Conservation (phyloP, 30 jellyfish, hydroid and myxozoan genomes). For the Pseudorhiza aurosa region DNA sequence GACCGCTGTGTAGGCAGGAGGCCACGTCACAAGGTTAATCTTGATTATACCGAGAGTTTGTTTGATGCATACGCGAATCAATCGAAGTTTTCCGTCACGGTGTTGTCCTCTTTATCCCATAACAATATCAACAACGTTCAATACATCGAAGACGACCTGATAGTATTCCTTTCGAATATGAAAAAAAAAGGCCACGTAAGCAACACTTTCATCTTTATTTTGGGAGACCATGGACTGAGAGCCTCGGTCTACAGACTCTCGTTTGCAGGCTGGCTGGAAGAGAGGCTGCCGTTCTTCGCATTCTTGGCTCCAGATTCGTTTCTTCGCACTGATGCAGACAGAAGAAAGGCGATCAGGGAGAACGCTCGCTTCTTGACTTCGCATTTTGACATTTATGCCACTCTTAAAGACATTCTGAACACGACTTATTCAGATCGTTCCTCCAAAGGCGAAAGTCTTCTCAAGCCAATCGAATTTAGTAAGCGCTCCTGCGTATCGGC, state of each 20-base stretch:
- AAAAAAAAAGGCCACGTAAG: conserved; percentile 28
- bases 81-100: conserved; percentile 50
- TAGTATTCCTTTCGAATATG: conserved; percentile 17
- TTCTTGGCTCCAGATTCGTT: conserved; percentile 48
- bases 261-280: conserved; percentile 77
- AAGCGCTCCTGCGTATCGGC: conserved; percentile 72
- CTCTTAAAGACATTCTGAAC: conserved; percentile 32
- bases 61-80: conserved; percentile 25
- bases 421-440: background rate
- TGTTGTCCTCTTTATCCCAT: conserved; percentile 55
- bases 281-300: conserved; percentile 81
- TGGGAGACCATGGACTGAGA: conserved; percentile 83
- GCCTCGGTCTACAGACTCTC: conserved; percentile 59
- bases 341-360: background rate
- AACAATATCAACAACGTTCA: conserved; percentile 42
- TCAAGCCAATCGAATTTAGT: conserved; percentile 21
- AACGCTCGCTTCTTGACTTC: conserved; percentile 61
- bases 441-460: conserved; percentile 53
- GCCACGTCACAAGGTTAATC: conserved; percentile 40
- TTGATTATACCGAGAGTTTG: conserved; percentile 51
- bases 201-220: conserved; percentile 49
- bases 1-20: conserved; percentile 44
- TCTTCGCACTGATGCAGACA: background rate
- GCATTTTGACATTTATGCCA: conserved; percentile 74
- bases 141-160: conserved; percentile 41